These are phyloP conservation scores for Drosophila dives DNA, from an alignment of 2,888 invertebrate genomes.

Conservation along the genomic window DNA sequence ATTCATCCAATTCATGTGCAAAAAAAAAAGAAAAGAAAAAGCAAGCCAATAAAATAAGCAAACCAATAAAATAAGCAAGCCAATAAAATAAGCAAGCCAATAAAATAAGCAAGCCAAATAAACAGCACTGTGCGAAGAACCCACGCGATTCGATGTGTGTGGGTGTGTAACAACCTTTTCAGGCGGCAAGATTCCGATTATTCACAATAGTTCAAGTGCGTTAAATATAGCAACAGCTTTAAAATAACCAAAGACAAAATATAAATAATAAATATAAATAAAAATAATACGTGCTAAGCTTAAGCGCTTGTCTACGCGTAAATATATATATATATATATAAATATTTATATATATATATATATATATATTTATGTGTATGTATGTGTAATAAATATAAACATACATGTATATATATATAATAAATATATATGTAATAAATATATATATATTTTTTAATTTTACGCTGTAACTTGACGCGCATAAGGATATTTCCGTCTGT, in stretches of 20 bases:
- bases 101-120: conserved; percentile 1
- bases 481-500: conserved; percentile 43
- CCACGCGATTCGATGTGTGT: conserved; percentile 1
- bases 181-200: conserved; percentile 1
- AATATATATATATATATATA: background rate
- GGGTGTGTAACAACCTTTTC: conserved; percentile 6
- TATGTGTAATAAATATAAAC: background rate
- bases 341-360: too few species aligned
- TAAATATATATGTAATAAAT: background rate
- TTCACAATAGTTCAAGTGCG: background rate
- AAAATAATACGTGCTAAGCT: background rate
- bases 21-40: background rate
- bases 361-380: conserved; percentile 7
- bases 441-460: background rate
- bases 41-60: background rate
- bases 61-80: conserved; percentile 3
- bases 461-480: conserved; percentile 31
- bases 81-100: background rate
- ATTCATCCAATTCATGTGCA: background rate
- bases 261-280: too few species aligned
- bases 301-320: background rate
- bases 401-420: background rate
- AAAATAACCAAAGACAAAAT: conserved; percentile 1
- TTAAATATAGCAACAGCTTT: background rate
- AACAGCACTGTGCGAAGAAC: conserved; percentile 5